Evolutionary conservation across 2,797 vertebrate species (phyloP).

Genomic region (Sarcophilus harrisii): DNA sequence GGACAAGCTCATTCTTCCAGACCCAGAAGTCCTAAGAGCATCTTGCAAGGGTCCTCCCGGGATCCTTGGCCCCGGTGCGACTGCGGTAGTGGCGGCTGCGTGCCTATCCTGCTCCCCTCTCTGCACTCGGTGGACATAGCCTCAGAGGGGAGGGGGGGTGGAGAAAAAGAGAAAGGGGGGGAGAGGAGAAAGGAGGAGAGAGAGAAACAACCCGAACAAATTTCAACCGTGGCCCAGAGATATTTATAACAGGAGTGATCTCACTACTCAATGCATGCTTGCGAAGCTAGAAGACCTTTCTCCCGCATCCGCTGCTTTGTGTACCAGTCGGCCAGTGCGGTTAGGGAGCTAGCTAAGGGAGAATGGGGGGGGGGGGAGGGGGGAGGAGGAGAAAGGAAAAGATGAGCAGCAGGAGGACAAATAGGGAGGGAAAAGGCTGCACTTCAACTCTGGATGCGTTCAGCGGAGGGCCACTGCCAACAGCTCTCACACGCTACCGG

Average conservation of each 20-base stretch:
- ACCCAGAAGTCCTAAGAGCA: conserved; percentile 76
- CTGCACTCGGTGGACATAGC: conserved; percentile 86
- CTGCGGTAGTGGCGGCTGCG: conserved; percentile 62
- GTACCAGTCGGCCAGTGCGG: conserved; percentile 65
- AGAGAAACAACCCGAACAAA: conserved; percentile 77
- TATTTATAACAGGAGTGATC: conserved; percentile 96
- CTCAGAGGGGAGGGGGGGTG: conserved; percentile 80
- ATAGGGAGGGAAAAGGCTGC: conserved; percentile 44
- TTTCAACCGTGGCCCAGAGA: conserved; percentile 85
- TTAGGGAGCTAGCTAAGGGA: conserved; percentile 56
- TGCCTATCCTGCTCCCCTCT: conserved; percentile 75
- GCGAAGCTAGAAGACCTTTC: conserved; percentile 84
- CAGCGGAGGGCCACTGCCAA: conserved; percentile 14
- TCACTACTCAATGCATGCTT: conserved; percentile 89
- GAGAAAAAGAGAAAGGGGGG: conserved; percentile 61
- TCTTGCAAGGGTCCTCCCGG: conserved; percentile 76
- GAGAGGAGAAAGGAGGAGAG: not conserved
- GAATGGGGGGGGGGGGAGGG: conserved; percentile 77
- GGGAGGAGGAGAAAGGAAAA: conserved; percentile 76
- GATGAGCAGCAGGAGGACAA: conserved; percentile 65
- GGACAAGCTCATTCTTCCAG: conserved; percentile 91
- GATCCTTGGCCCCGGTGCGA: conserved; percentile 73
- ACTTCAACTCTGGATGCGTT: conserved; percentile 46
- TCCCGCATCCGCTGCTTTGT: conserved; percentile 78
- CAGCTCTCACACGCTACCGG: not conserved